phyloP scores from a whole-genome alignment of 2,797 vertebrate species.

The Diglossa cyanea region DNA sequence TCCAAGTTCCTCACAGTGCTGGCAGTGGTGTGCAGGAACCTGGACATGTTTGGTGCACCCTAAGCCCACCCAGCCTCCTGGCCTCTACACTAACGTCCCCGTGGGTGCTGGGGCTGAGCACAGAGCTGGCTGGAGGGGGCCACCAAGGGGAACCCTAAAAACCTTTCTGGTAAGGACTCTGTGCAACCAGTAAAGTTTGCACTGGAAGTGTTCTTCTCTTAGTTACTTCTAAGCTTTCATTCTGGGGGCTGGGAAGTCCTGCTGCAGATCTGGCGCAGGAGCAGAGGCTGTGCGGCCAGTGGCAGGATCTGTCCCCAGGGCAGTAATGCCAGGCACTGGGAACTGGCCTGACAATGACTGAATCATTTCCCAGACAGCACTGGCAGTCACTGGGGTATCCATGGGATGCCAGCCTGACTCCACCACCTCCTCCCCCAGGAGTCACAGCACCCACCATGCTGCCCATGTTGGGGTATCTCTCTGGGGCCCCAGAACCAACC shows the following conservation, averaged over 20 bases:
- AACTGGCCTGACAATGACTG: neutral
- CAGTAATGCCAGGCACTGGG: neutral
- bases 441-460: neutral
- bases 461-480: accelerated
- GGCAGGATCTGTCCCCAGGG: neutral
- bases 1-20: neutral
- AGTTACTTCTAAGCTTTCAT: neutral
- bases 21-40: neutral
- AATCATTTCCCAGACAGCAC: neutral
- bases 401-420: accelerated
- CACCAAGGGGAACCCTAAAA: neutral
- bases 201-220: neutral
- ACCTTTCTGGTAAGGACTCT: neutral
- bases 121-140: neutral
- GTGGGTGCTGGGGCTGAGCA: neutral
- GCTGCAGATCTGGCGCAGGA: neutral
- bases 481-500: accelerated
- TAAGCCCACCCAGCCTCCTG: neutral
- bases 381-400: neutral
- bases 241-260: neutral
- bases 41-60: neutral
- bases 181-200: neutral
- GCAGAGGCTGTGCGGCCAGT: neutral
- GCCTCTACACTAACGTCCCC: accelerated
- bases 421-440: neutral